Base-by-base conservation (phyloP, 2,113 vertebrate genomes). In the Clupea harengus region DNA sequence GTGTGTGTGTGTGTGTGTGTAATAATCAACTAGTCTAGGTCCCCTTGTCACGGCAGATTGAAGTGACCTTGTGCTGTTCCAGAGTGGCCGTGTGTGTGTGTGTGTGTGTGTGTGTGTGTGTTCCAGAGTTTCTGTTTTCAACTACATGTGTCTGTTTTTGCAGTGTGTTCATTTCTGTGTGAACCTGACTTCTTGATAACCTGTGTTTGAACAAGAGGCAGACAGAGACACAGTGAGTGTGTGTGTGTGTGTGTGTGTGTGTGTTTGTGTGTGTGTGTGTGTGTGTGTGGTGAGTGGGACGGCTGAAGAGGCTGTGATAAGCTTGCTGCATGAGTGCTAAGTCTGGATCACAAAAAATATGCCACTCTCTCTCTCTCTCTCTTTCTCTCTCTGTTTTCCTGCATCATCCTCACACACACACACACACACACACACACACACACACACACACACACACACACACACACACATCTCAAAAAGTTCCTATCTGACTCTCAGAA, bases 1-100 rank as follows among this genome's bases (percentile, higher is more conserved):
- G 50, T 52, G 50, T 52, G 15, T 52, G 15, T 52, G 50, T 17
- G 50, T 52, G 50, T 52, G 50, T 52, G 50, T 52, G 50, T 52
- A n/a, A n/a, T n/a, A n/a, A n/a, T n/a, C 46, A 46, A 46, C 45
- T 4, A 1, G 46, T 47, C 86, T 87, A 87, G 84, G 82, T 32
- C 82, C 82, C 86, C 85, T 88, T 88, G 87, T 88, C n/a, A n/a
- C n/a, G n/a, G n/a, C n/a, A n/a, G n/a, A n/a, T n/a, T n/a, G n/a
- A n/a, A n/a, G n/a, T n/a, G n/a, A n/a, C n/a, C n/a, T 89, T 87
- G 54, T 57, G 54, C n/a, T 57, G 54, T 57, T 7, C 13, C 3
- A 13, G 54, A 13, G 54, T 57, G 54, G 0, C 8, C 13, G 54
- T 57, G 52, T 54, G 52, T 54, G 52, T 54, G 52, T 54, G 52